Percentiles rank a stretch among this genome's conserved stretches.
Conservation (phyloP, 2,113 vertebrate species). For the Hypomesus transpacificus region DNA sequence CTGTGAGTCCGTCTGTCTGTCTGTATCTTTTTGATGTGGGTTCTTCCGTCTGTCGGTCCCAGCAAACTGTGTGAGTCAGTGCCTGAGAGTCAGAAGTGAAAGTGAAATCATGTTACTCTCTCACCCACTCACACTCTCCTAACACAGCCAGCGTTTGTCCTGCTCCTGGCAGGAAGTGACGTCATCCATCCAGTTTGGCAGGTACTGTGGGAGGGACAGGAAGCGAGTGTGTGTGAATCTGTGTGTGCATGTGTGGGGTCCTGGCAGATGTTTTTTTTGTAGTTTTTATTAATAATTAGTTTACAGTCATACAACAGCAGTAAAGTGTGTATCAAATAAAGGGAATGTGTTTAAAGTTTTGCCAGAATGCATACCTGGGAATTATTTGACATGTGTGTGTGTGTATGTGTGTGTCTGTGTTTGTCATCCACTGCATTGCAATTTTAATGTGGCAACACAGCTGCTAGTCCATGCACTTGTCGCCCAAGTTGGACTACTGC, state of each 20-base stretch:
- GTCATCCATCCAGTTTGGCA: background rate
- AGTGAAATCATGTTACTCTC: constrained; percentile 52
- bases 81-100: constrained; percentile 44
- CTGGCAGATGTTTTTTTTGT: too few relatives aligned
- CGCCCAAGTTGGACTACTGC: too few relatives aligned
- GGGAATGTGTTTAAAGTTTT: background rate
- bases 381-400: background rate
- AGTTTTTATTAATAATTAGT: too few relatives aligned
- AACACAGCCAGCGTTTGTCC: background rate
- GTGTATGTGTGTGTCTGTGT: background rate
- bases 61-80: constrained; percentile 2
- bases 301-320: too few relatives aligned
- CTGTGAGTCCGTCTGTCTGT: background rate
- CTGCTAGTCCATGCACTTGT: too few relatives aligned
- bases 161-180: constrained; percentile 18
- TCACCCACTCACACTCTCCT: background rate
- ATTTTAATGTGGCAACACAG: background rate
- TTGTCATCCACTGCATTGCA: background rate
- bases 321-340: background rate
- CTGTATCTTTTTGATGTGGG: background rate
- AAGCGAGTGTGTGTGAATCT: background rate
- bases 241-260: too few relatives aligned
- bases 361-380: background rate
- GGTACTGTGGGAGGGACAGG: background rate
- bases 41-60: background rate